Percentiles rank a stretch among this genome's conserved stretches.
Evolutionary conservation across 2,888 invertebrate genomes (phyloP).

Genomic region (Hanleya hanleyi): DNA sequence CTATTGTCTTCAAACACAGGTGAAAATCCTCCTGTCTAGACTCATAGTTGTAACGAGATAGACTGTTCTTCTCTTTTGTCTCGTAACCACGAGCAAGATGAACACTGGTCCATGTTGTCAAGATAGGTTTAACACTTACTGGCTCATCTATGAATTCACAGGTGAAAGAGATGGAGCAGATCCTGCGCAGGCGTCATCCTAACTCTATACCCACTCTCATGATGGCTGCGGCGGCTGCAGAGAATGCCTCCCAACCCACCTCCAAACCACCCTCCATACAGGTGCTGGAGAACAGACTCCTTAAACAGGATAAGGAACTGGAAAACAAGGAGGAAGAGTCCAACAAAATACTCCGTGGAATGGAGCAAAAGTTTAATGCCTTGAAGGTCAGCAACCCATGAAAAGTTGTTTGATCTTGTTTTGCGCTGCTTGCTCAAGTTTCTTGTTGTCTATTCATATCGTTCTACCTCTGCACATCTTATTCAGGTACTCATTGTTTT

Average conservation of each 20-base stretch:
- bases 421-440: too few species aligned
- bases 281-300: constrained; percentile 63
- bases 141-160: too few species aligned
- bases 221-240: constrained; percentile 65
- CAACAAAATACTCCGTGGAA: constrained; percentile 57
- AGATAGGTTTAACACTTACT: too few species aligned
- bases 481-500: too few species aligned
- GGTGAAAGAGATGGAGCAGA: constrained; percentile 72
- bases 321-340: constrained; percentile 65
- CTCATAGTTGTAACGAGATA: too few species aligned
- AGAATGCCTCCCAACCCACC: constrained; percentile 26
- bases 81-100: too few species aligned
- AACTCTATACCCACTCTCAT: constrained; percentile 70
- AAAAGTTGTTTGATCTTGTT: not conserved
- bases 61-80: too few species aligned
- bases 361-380: constrained; percentile 70
- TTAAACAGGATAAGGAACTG: constrained; percentile 65
- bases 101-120: too few species aligned
- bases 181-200: constrained; percentile 66
- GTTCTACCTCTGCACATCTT: too few species aligned
- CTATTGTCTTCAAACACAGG: too few species aligned
- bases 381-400: constrained; percentile 68
- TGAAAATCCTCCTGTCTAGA: too few species aligned
- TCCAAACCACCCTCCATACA: constrained; percentile 46
- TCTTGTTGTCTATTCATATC: too few species aligned